A percentile compares a stretch with the other conserved stretches of the same genome.
Evolutionary conservation across 2,113 vertebrate species (phyloP).

Genomic region (Amia ocellicauda): DNA sequence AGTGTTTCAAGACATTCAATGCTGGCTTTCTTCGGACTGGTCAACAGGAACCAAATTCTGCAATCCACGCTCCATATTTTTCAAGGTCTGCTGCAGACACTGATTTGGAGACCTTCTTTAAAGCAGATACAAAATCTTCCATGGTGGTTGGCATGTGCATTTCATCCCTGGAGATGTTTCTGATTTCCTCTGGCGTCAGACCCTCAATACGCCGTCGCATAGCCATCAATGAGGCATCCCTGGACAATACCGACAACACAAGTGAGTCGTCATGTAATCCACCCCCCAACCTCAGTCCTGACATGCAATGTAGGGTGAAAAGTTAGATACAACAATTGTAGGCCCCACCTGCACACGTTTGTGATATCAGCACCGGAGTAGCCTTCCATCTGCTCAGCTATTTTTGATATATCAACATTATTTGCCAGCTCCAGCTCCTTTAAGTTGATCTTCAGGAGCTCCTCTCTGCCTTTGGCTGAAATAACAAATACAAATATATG

Average conservation of each 20-base stretch:
- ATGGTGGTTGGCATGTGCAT: slow-evolving; percentile 99
- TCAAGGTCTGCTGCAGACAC: slow-evolving; percentile 91
- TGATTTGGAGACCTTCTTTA: slow-evolving; percentile 96
- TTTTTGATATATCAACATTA: slow-evolving; percentile 87
- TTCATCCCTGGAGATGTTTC: slow-evolving; percentile 91
- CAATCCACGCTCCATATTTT: slow-evolving; percentile 95
- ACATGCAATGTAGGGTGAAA: neutral
- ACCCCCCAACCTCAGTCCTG: neutral
- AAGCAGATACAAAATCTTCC: slow-evolving; percentile 92
- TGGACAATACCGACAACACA: slow-evolving; percentile 37
- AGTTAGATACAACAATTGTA: no score
- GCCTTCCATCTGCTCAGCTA: slow-evolving; percentile 92
- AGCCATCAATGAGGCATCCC: slow-evolving; percentile 96
- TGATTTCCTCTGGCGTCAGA: slow-evolving; percentile 91
- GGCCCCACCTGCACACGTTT: slow-evolving; percentile 89
- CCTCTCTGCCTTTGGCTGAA: slow-evolving; percentile 85
- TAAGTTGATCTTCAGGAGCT: slow-evolving; percentile 87
- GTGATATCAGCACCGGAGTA: slow-evolving; percentile 98
- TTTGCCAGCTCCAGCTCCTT: slow-evolving; percentile 88
- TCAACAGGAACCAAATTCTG: slow-evolving; percentile 95
- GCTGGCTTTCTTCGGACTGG: no score
- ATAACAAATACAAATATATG: slow-evolving; percentile 32
- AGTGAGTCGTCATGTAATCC: neutral
- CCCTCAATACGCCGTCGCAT: slow-evolving; percentile 97
- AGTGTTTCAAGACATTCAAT: no score